These are phyloP conservation scores for Oryzias sinensis DNA, from an alignment of 2,797 vertebrate species.

Conservation along the genomic window DNA sequence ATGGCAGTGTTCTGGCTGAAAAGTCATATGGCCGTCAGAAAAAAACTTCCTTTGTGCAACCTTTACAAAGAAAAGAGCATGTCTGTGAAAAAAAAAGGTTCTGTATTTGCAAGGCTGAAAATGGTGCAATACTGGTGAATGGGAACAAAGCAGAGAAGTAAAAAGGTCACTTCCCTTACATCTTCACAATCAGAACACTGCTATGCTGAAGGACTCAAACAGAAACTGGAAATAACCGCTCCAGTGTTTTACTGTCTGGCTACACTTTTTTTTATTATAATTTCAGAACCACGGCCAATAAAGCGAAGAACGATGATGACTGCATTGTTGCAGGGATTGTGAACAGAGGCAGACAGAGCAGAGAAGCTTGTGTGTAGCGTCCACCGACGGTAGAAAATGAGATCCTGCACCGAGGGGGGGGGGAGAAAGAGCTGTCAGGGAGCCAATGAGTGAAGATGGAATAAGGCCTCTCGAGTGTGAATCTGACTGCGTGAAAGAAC, in stretches of 20 bases:
- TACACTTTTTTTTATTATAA: too few relatives aligned
- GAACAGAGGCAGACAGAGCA: slow-evolving; percentile 19
- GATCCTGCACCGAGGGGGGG: slow-evolving; percentile 40
- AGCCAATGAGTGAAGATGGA: neutral
- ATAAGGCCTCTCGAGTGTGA: too few relatives aligned
- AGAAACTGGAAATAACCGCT: slow-evolving; percentile 44
- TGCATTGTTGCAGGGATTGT: slow-evolving; percentile 34
- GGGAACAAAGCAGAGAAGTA: slow-evolving; percentile 49
- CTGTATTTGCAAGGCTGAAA: slow-evolving; percentile 48
- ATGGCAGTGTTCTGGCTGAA: slow-evolving; percentile 46
- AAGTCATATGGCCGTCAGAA: slow-evolving; percentile 39
- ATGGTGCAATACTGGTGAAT: slow-evolving; percentile 38
- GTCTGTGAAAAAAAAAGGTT: slow-evolving; percentile 33
- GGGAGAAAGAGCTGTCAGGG: slow-evolving; percentile 16
- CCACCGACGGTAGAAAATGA: slow-evolving; percentile 30
- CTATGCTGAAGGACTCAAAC: slow-evolving; percentile 26
- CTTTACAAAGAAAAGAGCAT: slow-evolving; percentile 42
- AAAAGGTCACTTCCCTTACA: slow-evolving; percentile 39
- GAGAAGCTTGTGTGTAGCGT: slow-evolving; percentile 53
- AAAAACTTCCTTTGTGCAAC: slow-evolving; percentile 51
- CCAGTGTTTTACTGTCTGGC: slow-evolving; percentile 6
- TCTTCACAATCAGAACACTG: slow-evolving; percentile 38
- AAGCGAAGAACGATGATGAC: too few relatives aligned
- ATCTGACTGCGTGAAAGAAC: too few relatives aligned
- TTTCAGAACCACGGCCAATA: too few relatives aligned